A percentile compares a stretch with the other conserved stretches of the same genome.
Conservation (phyloP, 2,113 vertebrate genomes). For the Apeltes quadracus region DNA sequence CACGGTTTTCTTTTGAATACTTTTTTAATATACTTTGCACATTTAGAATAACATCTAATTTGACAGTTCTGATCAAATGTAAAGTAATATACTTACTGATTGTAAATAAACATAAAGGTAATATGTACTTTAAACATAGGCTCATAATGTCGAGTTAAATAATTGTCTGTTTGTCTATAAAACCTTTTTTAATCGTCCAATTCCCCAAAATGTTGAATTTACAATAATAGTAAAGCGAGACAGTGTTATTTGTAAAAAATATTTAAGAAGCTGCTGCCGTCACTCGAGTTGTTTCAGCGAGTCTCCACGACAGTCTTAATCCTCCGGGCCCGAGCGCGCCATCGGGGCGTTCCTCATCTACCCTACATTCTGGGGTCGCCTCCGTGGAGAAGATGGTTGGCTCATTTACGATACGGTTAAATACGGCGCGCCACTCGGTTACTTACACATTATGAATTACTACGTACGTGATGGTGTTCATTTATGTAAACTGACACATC, state of each 20-base stretch:
- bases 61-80: background rate
- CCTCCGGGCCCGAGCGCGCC: conserved; percentile 4
- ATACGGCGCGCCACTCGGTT: conserved; percentile 18
- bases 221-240: background rate
- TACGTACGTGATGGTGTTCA: conserved; percentile 27
- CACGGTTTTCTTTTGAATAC: background rate
- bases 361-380: conserved; percentile 49
- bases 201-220: background rate
- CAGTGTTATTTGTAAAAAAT: background rate
- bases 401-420: conserved; percentile 47
- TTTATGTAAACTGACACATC: conserved; percentile 23
- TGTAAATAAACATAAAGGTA: background rate
- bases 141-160: background rate
- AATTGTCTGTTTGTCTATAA: background rate
- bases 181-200: background rate
- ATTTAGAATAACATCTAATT: background rate
- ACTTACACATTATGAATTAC: conserved; percentile 31
- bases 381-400: conserved; percentile 51
- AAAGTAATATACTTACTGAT: background rate
- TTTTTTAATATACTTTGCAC: background rate
- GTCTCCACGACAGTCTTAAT: conserved; percentile 6
- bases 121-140: background rate
- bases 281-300: background rate
- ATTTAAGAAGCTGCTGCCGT: background rate
- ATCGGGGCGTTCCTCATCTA: conserved; percentile 11